Evolutionary conservation across 2,113 vertebrate genomes (phyloP), one percentile per base, ranked within the genome.

Genomic region (Hiodon tergisus): DNA sequence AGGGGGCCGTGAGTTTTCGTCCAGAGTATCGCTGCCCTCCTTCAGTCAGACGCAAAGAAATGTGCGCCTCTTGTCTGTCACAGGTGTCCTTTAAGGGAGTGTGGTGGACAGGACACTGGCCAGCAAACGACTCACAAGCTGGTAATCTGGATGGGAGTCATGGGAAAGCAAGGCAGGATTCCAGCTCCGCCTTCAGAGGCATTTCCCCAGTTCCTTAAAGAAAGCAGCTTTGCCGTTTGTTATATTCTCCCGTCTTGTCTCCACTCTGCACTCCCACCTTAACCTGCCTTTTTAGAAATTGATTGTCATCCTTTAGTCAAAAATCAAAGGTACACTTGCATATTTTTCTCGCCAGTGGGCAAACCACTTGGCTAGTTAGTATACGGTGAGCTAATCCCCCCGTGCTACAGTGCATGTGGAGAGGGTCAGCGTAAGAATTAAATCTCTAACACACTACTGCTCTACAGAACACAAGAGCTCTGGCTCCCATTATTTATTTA

Each of bases 401-500:
- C 31, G 31, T 31, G 31, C 31, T 31, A 6, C n/a, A 4, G 51
- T 11, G 52, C 13, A 66, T 10, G n/a, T 58, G 54, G 17, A 47
- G 55, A 10, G 62, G n/a, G 31, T 31, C 31, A 31, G 31, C 31
- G 31, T 31, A 31, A 58, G 11, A 58, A 53, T 10, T 3, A 31
- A 55, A 52, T 53, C 52, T 51, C 67, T 53, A 52, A 47, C n/a
- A 53, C 47, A 13, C 31, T 53, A 50, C 51, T 10, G 31, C 48
- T 69, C 67, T 69, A 10, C 50, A 16, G 50, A 53, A n/a, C 69
- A 57, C n/a, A 4, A 31, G 69, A 46, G 16, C 69, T 70, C 52
- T 70, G 69, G 69, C 54, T 13, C 57, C 52, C 14, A 70, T 70
- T 55, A 70, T 10, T 8, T 31, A 31, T 31, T 31, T 31, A 6